Evolutionary conservation across 2,797 vertebrate genomes (phyloP).

Genomic region (Ptychobarbus kaznakovi): DNA sequence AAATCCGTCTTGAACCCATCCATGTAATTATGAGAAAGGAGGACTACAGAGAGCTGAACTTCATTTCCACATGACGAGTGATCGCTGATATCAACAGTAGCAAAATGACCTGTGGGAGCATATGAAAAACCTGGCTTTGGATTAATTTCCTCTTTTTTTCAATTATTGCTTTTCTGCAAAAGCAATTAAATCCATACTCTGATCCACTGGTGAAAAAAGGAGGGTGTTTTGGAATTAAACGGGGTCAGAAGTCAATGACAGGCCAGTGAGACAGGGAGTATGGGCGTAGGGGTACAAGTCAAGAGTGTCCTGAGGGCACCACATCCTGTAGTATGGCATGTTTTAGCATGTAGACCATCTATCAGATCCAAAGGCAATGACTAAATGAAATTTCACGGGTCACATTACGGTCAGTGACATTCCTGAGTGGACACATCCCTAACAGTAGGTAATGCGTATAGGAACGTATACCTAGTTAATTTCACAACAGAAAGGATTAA

Average conservation of each 20-base stretch:
- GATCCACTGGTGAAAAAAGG: not conserved
- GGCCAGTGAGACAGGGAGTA: constrained; percentile 30
- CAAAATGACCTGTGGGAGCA: not conserved
- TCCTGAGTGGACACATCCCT: constrained; percentile 23
- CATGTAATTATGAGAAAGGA: constrained; percentile 49
- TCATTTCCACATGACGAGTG: constrained; percentile 29
- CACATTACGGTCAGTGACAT: constrained; percentile 51
- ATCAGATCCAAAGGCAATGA: constrained; percentile 27
- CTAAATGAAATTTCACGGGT: constrained; percentile 57
- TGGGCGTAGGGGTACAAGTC: constrained; percentile 16
- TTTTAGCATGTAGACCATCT: constrained; percentile 32
- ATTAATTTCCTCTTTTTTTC: constrained; percentile 6
- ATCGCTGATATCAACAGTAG: constrained; percentile 13
- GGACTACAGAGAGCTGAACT: constrained; percentile 12
- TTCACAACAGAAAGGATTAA: not conserved
- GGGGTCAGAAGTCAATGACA: constrained; percentile 47
- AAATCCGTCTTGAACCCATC: constrained; percentile 48
- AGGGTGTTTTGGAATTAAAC: constrained; percentile 7
- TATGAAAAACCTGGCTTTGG: not conserved
- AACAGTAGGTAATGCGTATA: constrained; percentile 6
- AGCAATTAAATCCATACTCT: not conserved
- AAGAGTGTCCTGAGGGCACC: constrained; percentile 22
- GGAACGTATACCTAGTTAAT: not conserved
- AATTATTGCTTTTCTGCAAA: not conserved
- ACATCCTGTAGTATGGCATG: constrained; percentile 15